Base-by-base conservation (phyloP, 2,888 invertebrate species). In the Lasioglossum marginatum region DNA sequence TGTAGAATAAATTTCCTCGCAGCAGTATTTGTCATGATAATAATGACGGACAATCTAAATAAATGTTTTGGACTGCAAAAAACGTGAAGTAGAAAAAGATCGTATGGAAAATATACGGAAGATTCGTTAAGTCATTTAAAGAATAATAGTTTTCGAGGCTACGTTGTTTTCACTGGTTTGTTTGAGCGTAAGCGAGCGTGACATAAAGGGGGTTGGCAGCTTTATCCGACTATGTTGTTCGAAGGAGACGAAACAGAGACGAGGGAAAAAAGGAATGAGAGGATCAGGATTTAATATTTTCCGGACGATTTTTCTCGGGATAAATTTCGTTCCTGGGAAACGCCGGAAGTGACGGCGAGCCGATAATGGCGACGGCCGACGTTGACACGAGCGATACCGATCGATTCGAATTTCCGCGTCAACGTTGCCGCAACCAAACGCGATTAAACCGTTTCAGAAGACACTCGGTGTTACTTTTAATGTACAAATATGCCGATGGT, bases 331-430 rank as follows among this genome's bases (percentile, higher is more conserved):
- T 31, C 19, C 19, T 16, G 66, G 66, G 19, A 31, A 68, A 52
- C 19, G 68, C 68, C n/a, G 79, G 23, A 63, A 86, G 66, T 75
- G 57, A 40, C 43, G 77, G 19, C 57, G 23, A 71, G 48, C 70
- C 45, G 76, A 82, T 78, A 81, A 75, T 72, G 76, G 66, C 79
- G 70, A 70, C 66, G 76, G 79, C 79, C 48, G 75, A 82, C 45
- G 82, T 34, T 66, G 66, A 66, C 66, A 31, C 66, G 77, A 81
- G 87, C 79, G 80, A 83, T 82, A 82, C 78, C 83, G 45, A 83
- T 85, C 76, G 79, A 85, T 85, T 77, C 70, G 68, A 81, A 82
- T 81, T 86, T 81, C 79, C 76, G 10, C 75, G 70, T 72, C 63
- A 71, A 68, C 73, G 57, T 79, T 77, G 81, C 85, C 85, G 63